A percentile compares a stretch with the other conserved stretches of the same genome.
Evolutionary conservation across 1,140 invertebrate species (phyloP).

Genomic region (Diprion similis): DNA sequence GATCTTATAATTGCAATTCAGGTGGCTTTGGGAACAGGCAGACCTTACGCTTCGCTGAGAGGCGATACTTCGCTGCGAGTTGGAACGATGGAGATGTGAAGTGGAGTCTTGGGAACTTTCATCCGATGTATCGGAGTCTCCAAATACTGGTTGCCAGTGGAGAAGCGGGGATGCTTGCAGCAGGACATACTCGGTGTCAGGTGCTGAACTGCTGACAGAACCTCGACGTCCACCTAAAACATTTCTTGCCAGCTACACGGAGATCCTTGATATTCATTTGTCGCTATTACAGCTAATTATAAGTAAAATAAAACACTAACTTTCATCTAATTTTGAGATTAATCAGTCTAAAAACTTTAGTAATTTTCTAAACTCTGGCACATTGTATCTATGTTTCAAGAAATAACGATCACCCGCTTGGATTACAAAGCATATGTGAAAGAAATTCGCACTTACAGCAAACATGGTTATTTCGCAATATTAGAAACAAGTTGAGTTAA

Average conservation of each 20-base stretch:
- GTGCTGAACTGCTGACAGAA: constrained; percentile 35
- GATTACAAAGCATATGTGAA: too few species aligned
- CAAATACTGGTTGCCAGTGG: constrained; percentile 61
- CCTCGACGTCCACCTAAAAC: constrained; percentile 41
- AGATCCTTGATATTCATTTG: not conserved
- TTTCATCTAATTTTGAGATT: too few species aligned
- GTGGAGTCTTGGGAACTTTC: constrained; percentile 50
- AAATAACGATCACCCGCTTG: too few species aligned
- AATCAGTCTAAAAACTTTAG: too few species aligned
- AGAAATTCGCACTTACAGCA: too few species aligned
- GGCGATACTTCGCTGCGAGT: constrained; percentile 53
- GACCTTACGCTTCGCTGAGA: constrained; percentile 44
- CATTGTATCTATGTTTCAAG: too few species aligned
- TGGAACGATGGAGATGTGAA: constrained; percentile 50
- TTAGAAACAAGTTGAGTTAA: too few species aligned
- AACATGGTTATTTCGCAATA: too few species aligned
- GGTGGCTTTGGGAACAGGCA: constrained; percentile 31
- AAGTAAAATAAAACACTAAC: too few species aligned
- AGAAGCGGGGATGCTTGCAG: constrained; percentile 63
- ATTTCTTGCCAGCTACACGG: not conserved
- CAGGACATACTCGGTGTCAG: constrained; percentile 65
- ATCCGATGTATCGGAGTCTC: constrained; percentile 41
- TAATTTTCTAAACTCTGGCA: too few species aligned
- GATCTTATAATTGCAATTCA: not conserved
- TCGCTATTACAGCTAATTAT: too few species aligned